These are phyloP conservation scores for Empidonax alnorum DNA, from an alignment of 2,113 vertebrate species.

Conservation along the genomic window DNA sequence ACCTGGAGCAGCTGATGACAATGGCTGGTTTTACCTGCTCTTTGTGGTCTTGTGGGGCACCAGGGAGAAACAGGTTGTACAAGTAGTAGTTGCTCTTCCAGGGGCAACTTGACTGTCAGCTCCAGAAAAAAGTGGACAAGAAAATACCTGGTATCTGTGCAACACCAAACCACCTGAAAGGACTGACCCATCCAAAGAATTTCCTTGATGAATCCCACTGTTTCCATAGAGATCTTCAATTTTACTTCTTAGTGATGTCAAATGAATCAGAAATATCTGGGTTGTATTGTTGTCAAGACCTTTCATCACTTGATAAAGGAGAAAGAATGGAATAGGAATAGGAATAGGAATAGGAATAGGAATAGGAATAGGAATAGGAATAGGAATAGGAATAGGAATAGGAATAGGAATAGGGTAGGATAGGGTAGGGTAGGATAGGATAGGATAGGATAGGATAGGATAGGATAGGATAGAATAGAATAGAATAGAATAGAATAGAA, in stretches of 20 bases:
- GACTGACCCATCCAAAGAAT: not conserved
- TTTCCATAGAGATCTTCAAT: slow-evolving; percentile 39
- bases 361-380: too few relatives aligned
- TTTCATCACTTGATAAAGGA: not conserved
- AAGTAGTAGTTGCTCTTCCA: not conserved
- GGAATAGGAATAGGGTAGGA: not conserved
- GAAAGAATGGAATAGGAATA: not conserved
- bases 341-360: too few relatives aligned
- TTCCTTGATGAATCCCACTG: not conserved
- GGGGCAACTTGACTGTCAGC: not conserved
- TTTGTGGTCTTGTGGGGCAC: not conserved
- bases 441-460: not conserved
- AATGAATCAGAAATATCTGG: slow-evolving; percentile 16
- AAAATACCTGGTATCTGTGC: not conserved
- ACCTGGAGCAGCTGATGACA: not conserved
- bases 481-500: not conserved
- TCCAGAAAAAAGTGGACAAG: not conserved
- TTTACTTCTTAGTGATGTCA: not conserved
- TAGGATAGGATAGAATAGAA: not conserved
- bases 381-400: too few relatives aligned
- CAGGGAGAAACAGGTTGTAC: not conserved
- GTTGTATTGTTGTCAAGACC: not conserved
- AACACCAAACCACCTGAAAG: not conserved
- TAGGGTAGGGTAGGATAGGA: not conserved
- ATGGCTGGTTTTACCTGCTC: not conserved